These are phyloP conservation scores for Siderastrea radians DNA, from an alignment of 92 coral and sea anemone genomes.

Conservation along the genomic window DNA sequence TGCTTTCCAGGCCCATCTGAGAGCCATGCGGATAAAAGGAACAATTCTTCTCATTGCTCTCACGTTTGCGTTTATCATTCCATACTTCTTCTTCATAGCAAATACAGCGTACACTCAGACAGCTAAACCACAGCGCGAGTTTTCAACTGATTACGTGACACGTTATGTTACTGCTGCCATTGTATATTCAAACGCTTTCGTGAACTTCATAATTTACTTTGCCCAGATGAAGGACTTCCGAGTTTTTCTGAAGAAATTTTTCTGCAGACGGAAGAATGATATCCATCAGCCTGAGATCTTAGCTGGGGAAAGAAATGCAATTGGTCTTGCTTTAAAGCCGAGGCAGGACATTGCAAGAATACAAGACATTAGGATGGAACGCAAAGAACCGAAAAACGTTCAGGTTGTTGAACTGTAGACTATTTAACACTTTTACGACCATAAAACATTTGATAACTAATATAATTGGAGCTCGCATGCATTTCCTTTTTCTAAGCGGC, in stretches of 20 bases:
- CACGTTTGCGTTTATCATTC: conserved; percentile 13
- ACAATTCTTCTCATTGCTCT: conserved; percentile 13
- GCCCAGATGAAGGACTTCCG: conserved; percentile 22
- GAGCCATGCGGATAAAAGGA: neutral
- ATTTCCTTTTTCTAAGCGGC: no score
- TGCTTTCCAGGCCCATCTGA: neutral
- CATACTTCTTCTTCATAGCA: neutral
- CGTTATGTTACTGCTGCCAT: conserved; percentile 14
- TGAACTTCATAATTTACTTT: conserved; percentile 20
- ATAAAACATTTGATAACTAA: no score
- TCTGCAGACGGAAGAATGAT: neutral
- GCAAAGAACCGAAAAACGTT: no score
- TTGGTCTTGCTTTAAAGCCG: neutral
- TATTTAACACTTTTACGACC: no score
- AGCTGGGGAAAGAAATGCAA: neutral
- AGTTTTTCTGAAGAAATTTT: neutral
- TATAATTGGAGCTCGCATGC: no score
- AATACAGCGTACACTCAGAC: conserved; percentile 7
- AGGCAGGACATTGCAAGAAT: no score
- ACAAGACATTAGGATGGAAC: no score
- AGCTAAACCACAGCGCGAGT: conserved; percentile 13
- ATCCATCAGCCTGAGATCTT: neutral
- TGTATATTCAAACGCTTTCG: neutral
- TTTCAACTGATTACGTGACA: neutral
- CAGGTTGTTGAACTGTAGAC: no score